phyloP scores from a whole-genome alignment of 1,140 invertebrate species.

The Arion vulgaris region DNA sequence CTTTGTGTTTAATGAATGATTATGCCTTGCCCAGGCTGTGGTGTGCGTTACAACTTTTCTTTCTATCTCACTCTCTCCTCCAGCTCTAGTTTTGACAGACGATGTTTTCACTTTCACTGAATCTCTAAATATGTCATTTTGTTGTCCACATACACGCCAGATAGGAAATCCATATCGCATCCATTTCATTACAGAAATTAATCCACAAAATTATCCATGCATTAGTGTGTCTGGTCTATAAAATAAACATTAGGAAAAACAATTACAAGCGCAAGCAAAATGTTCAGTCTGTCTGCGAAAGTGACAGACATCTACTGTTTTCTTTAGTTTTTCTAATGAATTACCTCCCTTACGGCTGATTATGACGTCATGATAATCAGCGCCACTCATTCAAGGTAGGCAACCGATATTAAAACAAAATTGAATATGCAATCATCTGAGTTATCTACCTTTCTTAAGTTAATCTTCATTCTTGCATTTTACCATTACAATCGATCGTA shows the following conservation, averaged over 20 bases:
- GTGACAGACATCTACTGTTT: neutral
- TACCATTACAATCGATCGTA: no score
- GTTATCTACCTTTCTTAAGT: no score
- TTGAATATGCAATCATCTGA: no score
- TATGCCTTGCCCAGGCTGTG: neutral
- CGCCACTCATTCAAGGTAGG: conserved; percentile 13
- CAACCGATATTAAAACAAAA: neutral
- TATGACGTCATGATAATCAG: conserved; percentile 20
- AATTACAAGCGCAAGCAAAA: neutral
- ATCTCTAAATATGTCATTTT: neutral
- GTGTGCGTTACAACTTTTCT: neutral
- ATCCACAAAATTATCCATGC: neutral
- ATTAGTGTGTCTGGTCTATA: no score
- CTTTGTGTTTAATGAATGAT: neutral
- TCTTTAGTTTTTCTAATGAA: neutral
- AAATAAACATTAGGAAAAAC: no score
- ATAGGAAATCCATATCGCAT: conserved; percentile 12
- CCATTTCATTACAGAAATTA: neutral
- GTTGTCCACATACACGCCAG: neutral
- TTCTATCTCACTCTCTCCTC: neutral
- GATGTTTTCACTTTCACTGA: neutral
- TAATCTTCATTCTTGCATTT: no score
- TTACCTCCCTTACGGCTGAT: neutral
- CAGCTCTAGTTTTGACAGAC: neutral
- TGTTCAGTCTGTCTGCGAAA: neutral